Conservation (phyloP, 1,140 invertebrate genomes). For the Drosophila mayri region DNA sequence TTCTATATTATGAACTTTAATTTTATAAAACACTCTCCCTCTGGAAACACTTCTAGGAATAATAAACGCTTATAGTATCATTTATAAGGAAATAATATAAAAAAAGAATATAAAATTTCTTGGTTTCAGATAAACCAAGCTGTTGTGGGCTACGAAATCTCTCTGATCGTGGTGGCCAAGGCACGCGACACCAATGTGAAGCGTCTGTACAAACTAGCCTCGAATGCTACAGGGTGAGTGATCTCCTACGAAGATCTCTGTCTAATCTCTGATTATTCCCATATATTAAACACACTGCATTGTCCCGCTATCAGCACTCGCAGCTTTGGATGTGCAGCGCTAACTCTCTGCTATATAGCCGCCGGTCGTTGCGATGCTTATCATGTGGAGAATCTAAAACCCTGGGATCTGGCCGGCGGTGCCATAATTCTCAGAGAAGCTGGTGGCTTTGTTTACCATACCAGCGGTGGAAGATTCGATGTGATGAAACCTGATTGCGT, state of each 20-base stretch:
- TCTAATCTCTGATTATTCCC: neutral
- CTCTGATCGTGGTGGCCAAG: constrained; percentile 59
- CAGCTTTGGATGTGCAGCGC: constrained; percentile 89
- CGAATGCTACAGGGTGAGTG: constrained; percentile 66
- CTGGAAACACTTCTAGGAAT: neutral
- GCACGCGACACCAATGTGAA: constrained; percentile 69
- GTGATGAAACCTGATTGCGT: constrained; percentile 88
- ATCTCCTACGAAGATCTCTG: neutral
- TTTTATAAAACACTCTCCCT: neutral
- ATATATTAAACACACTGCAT: neutral
- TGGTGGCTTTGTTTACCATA: constrained; percentile 89
- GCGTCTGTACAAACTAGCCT: constrained; percentile 67
- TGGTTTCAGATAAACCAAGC: constrained; percentile 47
- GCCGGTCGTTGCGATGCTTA: constrained; percentile 89
- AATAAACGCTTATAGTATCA: neutral
- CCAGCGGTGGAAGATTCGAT: constrained; percentile 88
- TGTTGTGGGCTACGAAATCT: constrained; percentile 64
- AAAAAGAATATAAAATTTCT: neutral
- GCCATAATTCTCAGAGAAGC: constrained; percentile 91
- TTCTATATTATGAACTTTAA: no score
- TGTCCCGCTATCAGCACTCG: constrained; percentile 86
- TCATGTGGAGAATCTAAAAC: constrained; percentile 89
- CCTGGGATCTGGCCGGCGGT: constrained; percentile 90
- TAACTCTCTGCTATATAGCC: constrained; percentile 91
- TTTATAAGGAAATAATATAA: neutral